Conservation (phyloP, 2,888 invertebrate species). For the Eretmocerus hayati region DNA sequence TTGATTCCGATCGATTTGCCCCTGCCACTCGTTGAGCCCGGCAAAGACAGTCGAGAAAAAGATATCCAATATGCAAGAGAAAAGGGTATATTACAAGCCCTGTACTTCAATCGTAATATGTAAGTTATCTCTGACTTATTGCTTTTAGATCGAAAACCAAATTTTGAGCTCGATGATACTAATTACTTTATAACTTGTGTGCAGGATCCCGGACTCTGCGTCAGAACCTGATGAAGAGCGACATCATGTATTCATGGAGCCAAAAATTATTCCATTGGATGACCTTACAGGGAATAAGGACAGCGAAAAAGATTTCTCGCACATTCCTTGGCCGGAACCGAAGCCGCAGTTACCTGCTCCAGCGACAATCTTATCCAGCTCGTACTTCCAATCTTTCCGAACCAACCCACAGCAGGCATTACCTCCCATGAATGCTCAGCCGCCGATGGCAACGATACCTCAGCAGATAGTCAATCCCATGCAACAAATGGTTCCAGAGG, state of each 20-base stretch:
- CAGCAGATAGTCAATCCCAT: constrained; percentile 34
- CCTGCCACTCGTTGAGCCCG: constrained; percentile 60
- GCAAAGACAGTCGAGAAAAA: constrained; percentile 78
- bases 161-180: not conserved
- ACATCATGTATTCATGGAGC: constrained; percentile 65
- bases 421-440: constrained; percentile 31
- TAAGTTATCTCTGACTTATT: constrained; percentile 34
- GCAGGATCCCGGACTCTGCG: constrained; percentile 75
- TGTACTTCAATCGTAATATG: constrained; percentile 74
- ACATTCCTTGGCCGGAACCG: constrained; percentile 78
- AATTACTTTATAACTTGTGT: constrained; percentile 4
- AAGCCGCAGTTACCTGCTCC: constrained; percentile 57
- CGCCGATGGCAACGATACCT: constrained; percentile 30
- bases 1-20: constrained; percentile 64
- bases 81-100: constrained; percentile 71
- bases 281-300: constrained; percentile 80
- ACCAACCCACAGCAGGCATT: constrained; percentile 32
- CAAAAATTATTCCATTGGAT: constrained; percentile 78
- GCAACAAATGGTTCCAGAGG: constrained; percentile 46
- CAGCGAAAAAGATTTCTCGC: constrained; percentile 69
- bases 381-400: constrained; percentile 42
- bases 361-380: constrained; percentile 27
- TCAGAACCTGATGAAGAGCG: constrained; percentile 82
- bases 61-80: constrained; percentile 82
- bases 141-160: not conserved